Conservation (phyloP, 2,113 vertebrate genomes). For the Penelope pileata region DNA sequence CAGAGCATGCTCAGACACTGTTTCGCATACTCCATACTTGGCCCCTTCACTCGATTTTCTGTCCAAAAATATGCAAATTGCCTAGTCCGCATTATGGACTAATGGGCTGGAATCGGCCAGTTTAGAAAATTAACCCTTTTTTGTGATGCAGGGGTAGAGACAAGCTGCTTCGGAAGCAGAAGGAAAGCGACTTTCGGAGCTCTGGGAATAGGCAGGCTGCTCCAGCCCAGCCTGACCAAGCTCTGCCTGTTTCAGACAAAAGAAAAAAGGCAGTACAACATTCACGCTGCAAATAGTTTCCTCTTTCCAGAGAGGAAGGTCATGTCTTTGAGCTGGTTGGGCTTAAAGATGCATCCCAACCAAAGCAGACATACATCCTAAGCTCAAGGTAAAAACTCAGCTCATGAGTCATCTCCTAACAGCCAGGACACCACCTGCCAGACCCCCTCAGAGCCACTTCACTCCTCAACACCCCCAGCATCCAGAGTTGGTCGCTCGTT, state of each 20-base stretch:
- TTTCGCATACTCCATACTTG: slow-evolving; percentile 66
- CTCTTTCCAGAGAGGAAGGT: background rate
- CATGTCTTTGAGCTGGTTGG: background rate
- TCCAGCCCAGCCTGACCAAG: background rate
- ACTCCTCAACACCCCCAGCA: background rate
- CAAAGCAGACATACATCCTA: background rate
- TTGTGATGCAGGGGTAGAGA: background rate
- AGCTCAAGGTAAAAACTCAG: background rate
- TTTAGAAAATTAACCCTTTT: slow-evolving; percentile 68
- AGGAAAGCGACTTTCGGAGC: background rate
- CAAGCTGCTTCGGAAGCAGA: background rate
- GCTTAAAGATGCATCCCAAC: background rate
- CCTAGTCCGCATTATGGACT: slow-evolving; percentile 69
- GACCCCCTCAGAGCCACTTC: background rate
- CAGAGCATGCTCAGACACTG: slow-evolving; percentile 57
- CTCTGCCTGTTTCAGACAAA: slow-evolving; percentile 10
- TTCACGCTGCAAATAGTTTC: background rate
- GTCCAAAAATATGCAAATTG: slow-evolving; percentile 74
- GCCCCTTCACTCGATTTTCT: slow-evolving; percentile 48
- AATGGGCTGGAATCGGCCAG: slow-evolving; percentile 58
- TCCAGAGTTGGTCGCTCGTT: background rate
- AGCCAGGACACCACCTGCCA: background rate
- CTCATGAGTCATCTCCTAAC: background rate
- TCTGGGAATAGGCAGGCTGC: background rate
- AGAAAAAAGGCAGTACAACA: background rate